Percentiles rank a stretch among this genome's conserved stretches.
Evolutionary conservation across 1,140 invertebrate species (phyloP).

Genomic region (Ganaspis sp.): DNA sequence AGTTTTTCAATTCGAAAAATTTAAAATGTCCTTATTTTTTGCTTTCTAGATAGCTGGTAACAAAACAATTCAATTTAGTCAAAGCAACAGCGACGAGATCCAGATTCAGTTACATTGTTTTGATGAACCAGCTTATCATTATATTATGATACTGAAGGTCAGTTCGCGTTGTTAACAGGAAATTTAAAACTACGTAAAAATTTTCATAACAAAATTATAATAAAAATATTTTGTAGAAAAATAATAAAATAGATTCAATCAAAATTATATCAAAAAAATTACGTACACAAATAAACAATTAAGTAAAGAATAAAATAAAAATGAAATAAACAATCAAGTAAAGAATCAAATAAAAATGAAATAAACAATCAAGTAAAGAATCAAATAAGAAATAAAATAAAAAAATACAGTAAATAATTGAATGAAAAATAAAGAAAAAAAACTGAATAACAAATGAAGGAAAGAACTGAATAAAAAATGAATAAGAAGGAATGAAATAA

Average conservation of each 20-base stretch:
- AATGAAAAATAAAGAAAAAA: not conserved
- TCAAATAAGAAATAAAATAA: too few relatives aligned
- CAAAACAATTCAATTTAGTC: not conserved
- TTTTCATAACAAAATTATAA: too few relatives aligned
- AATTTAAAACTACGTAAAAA: not conserved
- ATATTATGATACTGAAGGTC: conserved; percentile 24
- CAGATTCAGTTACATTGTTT: conserved; percentile 23
- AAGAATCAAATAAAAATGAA: too few relatives aligned
- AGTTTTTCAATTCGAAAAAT: too few relatives aligned
- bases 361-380: not conserved
- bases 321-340: not conserved
- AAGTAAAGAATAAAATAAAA: not conserved
- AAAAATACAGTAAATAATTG: not conserved
- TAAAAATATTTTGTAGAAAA: too few relatives aligned
- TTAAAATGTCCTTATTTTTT: conserved; percentile 28
- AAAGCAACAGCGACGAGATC: conserved; percentile 4
- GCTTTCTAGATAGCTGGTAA: not conserved
- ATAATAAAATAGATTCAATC: not conserved
- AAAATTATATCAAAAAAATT: not conserved
- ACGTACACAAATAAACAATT: not conserved
- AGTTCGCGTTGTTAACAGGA: not conserved
- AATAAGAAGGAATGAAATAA: too few relatives aligned
- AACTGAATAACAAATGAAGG: not conserved
- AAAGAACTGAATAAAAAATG: too few relatives aligned
- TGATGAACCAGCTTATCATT: conserved; percentile 9